Evolutionary conservation across 1,140 invertebrate genomes (phyloP), one percentile per base, ranked within the genome.

Genomic region (Drosophila tristis): DNA sequence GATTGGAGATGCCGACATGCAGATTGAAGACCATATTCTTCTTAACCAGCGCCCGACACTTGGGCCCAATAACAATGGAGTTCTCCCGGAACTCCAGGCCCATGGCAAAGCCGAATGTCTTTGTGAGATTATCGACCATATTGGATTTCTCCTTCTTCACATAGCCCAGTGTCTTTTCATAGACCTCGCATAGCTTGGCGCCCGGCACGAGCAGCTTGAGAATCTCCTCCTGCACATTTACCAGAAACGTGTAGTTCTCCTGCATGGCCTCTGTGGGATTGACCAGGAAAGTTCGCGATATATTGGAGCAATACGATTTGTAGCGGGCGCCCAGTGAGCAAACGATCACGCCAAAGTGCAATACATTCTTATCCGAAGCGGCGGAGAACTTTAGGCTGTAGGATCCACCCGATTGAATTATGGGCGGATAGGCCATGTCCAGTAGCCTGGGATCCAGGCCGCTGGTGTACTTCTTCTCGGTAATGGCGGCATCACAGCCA

Each of bases 1-100:
- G 93, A 90, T 96, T 97, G n/a, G 97, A 95, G 35, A 99, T 94
- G 45, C 99, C 99, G 76, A 99, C 95, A 90, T 98, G 98, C 8
- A 99, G 94, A 92, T 99, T 99, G 86, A 99, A 99, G 0, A 99
- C 95, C 98, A 99, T 99, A 47, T 97, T 97, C 92, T 99, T 99
- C 80, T 96, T 96, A 0, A 96, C 95, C n/a, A 95, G 80, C 2
- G 95, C 94, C 23, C 93, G 95, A 45, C 96, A 97, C 94, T 99
- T 99, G 3, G 97, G 96, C 2, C 96, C 97, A 85, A 99, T 97
- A 0, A 98, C 93, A 39, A 99, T 93, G 0, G 97, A 97, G 78
- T 96, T 96, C 92, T 99, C 99, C 53, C 98, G 95, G 92, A 99
- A 99, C 92, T 99, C 99, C 84, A 99, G 97, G 7, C 99, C 99